Evolutionary conservation across 2,797 vertebrate species (phyloP).

Genomic region (Danio aesculapii): DNA sequence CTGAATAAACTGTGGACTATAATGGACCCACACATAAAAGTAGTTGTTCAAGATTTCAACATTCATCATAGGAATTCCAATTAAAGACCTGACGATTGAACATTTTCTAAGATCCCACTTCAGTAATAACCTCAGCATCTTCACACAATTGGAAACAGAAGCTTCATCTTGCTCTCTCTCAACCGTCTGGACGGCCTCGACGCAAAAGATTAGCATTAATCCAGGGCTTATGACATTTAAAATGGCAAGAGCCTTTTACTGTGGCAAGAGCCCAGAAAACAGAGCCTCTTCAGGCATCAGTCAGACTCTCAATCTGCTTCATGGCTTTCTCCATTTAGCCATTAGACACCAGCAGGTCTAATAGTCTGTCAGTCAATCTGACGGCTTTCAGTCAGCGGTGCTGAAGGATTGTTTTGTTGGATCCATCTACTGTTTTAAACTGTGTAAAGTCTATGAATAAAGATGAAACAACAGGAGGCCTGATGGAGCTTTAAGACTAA

Average conservation of each 20-base stretch:
- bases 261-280: not conserved
- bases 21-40: not conserved
- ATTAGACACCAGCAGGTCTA: constrained; percentile 19
- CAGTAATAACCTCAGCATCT: constrained; percentile 9
- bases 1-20: not conserved
- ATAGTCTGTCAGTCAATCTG: constrained; percentile 2
- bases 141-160: not conserved
- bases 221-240: constrained; percentile 40
- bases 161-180: not conserved
- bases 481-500: constrained; percentile 15
- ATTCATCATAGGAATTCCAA: not conserved
- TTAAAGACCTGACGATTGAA: not conserved
- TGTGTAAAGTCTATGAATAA: constrained; percentile 17
- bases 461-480: constrained; percentile 35
- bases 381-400: constrained; percentile 14
- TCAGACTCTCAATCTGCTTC: not conserved
- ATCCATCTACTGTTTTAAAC: not conserved
- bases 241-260: not conserved
- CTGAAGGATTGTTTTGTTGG: not conserved
- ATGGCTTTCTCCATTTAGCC: not conserved
- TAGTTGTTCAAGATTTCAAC: not conserved
- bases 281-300: not conserved
- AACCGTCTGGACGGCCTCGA: not conserved
- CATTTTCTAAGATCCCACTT: constrained; percentile 4
- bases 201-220: constrained; percentile 45